Conservation (phyloP, 1,140 invertebrate species). For the Drosophila bipectinata region DNA sequence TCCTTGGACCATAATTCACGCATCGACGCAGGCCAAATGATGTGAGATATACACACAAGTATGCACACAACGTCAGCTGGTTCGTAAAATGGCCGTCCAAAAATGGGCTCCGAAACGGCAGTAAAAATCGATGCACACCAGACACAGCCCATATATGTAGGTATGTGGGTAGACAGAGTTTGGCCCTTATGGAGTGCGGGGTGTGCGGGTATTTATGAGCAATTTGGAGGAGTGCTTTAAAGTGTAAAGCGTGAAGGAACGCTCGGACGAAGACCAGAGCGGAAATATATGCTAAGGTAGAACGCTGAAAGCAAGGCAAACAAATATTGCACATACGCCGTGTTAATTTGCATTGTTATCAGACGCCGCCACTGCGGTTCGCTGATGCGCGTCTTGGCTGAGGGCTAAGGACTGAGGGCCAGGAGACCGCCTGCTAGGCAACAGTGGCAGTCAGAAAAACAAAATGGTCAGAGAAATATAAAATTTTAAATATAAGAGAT, state of each 20-base stretch:
- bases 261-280: slow-evolving; percentile 19
- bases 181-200: not conserved
- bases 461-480: not conserved
- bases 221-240: slow-evolving; percentile 77
- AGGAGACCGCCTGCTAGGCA: slow-evolving; percentile 41
- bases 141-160: slow-evolving; percentile 32
- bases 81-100: slow-evolving; percentile 64
- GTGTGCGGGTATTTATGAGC: slow-evolving; percentile 65
- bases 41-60: slow-evolving; percentile 44
- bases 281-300: slow-evolving; percentile 67
- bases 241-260: slow-evolving; percentile 56
- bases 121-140: slow-evolving; percentile 75
- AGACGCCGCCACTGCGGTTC: slow-evolving; percentile 59
- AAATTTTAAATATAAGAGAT: not conserved
- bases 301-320: slow-evolving; percentile 41
- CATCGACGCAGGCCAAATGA: slow-evolving; percentile 64
- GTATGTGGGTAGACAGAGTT: slow-evolving; percentile 2
- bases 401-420: slow-evolving; percentile 28
- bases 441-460: slow-evolving; percentile 4
- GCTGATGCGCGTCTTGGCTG: slow-evolving; percentile 71
- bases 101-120: slow-evolving; percentile 59
- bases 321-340: slow-evolving; percentile 70
- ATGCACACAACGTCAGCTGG: slow-evolving; percentile 19
- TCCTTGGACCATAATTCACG: slow-evolving; percentile 48
- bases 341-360: slow-evolving; percentile 79